Evolutionary conservation across 2,888 invertebrate species (phyloP).

Genomic region (Acrocera orbiculus): DNA sequence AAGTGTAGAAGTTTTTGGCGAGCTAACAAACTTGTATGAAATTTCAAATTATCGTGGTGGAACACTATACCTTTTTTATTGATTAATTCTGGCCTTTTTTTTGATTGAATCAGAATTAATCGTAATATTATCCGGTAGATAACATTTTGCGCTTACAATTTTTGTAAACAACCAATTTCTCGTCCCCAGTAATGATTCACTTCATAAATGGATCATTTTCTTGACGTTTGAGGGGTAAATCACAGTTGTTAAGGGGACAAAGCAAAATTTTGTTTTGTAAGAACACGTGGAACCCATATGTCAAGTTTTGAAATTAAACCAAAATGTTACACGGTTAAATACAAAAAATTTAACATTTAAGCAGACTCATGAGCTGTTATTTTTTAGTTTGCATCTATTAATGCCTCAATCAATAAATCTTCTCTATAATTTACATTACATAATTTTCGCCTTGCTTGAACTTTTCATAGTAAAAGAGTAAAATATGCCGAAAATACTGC

Average conservation of each 20-base stretch:
- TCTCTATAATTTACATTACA: constrained; percentile 13
- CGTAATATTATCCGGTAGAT: background rate
- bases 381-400: constrained; percentile 1
- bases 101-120: too few species aligned
- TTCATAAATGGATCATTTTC: background rate
- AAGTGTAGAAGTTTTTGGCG: too few species aligned
- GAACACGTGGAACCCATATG: too few species aligned
- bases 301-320: background rate
- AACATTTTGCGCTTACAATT: background rate
- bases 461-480: constrained; percentile 10
- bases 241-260: background rate
- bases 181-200: background rate
- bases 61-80: too few species aligned
- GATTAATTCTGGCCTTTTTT: too few species aligned
- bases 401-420: constrained; percentile 12
- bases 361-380: background rate
- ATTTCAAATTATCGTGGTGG: too few species aligned
- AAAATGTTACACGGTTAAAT: background rate
- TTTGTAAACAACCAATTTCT: background rate
- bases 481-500: too few species aligned
- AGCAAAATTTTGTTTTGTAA: background rate
- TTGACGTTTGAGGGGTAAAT: background rate
- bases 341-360: background rate
- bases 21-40: too few species aligned
- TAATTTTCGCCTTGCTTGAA: constrained; percentile 9